phyloP scores from a whole-genome alignment of 2,797 vertebrate genomes.

The Enteromius trimaculatus region DNA sequence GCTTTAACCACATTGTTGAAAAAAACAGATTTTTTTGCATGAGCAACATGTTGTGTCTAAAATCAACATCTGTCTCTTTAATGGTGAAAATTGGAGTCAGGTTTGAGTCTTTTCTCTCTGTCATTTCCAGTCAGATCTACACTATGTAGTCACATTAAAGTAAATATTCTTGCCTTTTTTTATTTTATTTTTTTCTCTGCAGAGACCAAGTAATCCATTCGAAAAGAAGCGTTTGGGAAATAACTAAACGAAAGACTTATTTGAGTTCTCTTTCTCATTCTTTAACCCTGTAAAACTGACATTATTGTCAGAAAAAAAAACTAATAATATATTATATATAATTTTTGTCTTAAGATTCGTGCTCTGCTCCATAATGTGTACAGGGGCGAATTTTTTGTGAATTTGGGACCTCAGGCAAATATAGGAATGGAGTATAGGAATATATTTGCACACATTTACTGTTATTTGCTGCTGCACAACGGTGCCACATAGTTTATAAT shows the following conservation, averaged over 20 bases:
- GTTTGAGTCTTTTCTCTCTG: neutral
- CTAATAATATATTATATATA: no score
- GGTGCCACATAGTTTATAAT: neutral
- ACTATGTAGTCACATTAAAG: neutral
- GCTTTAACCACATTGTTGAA: neutral
- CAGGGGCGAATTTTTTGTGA: no score
- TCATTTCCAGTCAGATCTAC: neutral
- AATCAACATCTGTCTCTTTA: neutral
- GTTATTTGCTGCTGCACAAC: no score
- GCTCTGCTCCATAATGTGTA: no score
- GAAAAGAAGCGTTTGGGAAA: neutral
- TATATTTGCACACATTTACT: no score
- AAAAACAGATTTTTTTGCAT: neutral
- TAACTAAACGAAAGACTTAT: neutral
- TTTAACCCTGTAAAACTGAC: neutral
- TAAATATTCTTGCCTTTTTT: neutral
- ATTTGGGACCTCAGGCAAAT: no score
- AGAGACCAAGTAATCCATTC: neutral
- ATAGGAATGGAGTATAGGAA: no score
- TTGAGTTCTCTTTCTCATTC: neutral
- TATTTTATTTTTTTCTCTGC: neutral
- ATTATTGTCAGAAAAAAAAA: neutral
- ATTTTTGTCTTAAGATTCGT: no score
- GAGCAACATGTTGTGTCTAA: slow-evolving; percentile 5
- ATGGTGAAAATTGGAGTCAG: neutral